Evolutionary conservation across 2,888 invertebrate genomes (phyloP).

Genomic region (Hemithea aestivaria): DNA sequence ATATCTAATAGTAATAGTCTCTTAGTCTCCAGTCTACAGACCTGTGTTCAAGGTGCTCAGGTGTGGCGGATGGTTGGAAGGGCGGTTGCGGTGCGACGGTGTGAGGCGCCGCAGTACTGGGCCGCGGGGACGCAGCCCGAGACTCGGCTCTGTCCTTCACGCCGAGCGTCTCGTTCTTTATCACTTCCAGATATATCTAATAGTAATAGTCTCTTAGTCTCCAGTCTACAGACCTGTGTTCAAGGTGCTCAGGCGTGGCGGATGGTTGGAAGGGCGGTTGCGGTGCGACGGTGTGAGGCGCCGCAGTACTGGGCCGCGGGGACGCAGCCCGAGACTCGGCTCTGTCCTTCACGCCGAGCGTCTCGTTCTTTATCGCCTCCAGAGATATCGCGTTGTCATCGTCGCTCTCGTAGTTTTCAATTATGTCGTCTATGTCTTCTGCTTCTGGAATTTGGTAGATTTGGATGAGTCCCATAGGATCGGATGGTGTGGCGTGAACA

Average conservation of each 20-base stretch:
- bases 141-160: conserved; percentile 40
- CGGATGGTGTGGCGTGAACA: too few species aligned
- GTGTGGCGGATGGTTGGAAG: conserved; percentile 95
- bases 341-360: conserved; percentile 51
- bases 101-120: conserved; percentile 47
- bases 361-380: conserved; percentile 85
- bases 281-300: conserved; percentile 72
- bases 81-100: conserved; percentile 84
- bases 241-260: conserved; percentile 90
- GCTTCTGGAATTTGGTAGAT: too few species aligned
- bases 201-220: conserved; percentile 83
- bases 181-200: conserved; percentile 85
- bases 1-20: too few species aligned
- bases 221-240: conserved; percentile 80
- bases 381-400: conserved; percentile 87
- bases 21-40: conserved; percentile 42
- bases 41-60: conserved; percentile 88
- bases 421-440: conserved; percentile 56
- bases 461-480: too few species aligned
- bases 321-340: conserved; percentile 53
- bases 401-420: conserved; percentile 79
- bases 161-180: conserved; percentile 83
- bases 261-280: conserved; percentile 95
- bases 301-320: conserved; percentile 30
- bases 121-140: conserved; percentile 42